Conservation (phyloP, 2,113 vertebrate genomes). For the Raja brachyura region DNA sequence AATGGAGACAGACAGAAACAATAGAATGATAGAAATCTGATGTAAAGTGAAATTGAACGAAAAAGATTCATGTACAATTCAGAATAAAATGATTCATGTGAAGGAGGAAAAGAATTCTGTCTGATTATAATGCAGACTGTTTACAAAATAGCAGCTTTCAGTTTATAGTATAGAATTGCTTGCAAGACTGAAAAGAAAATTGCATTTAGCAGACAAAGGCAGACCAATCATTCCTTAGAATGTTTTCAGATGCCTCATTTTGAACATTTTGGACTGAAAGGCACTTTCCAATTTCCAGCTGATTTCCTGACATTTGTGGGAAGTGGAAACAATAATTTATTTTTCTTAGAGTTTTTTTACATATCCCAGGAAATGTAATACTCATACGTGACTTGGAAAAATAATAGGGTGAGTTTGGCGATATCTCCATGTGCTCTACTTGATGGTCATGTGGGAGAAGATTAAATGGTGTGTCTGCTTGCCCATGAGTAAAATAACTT, state of each 20-base stretch:
- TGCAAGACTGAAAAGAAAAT: not conserved
- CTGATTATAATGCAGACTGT: not conserved
- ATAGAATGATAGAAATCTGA: not conserved
- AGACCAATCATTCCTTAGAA: not conserved
- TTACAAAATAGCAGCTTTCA: not conserved
- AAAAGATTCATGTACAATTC: not conserved
- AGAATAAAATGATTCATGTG: not conserved
- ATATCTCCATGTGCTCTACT: not conserved
- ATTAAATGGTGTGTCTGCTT: no score
- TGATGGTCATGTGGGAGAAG: not conserved
- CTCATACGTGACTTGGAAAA: not conserved
- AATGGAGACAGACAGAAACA: not conserved
- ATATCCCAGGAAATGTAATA: not conserved
- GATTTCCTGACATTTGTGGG: not conserved
- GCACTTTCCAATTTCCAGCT: not conserved
- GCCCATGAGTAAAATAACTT: not conserved
- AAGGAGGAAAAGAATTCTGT: not conserved
- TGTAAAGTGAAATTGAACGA: not conserved
- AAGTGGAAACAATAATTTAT: not conserved
- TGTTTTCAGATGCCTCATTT: not conserved
- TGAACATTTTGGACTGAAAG: not conserved
- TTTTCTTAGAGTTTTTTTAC: not conserved
- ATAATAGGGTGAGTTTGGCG: not conserved
- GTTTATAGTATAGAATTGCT: not conserved
- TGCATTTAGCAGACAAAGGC: not conserved